phyloP scores from a whole-genome alignment of 2,113 vertebrate genomes.

The Mionectes macconnelli region DNA sequence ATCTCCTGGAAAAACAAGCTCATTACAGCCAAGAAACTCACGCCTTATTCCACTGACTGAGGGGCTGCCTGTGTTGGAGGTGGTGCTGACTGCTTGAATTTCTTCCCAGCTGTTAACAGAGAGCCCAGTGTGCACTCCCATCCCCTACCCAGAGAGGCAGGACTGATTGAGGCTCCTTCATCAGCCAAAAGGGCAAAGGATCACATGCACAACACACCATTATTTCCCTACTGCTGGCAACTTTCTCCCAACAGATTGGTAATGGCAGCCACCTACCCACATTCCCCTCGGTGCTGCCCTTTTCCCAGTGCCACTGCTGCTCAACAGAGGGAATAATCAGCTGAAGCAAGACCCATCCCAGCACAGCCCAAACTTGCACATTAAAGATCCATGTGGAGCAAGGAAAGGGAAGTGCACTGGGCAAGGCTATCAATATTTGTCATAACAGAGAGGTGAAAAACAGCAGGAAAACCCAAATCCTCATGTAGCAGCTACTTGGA shows the following conservation, averaged over 20 bases:
- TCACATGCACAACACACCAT: slow-evolving; percentile 56
- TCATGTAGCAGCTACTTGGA: not conserved
- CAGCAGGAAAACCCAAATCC: not conserved
- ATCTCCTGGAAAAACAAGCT: slow-evolving; percentile 59
- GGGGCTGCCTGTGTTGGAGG: slow-evolving; percentile 50
- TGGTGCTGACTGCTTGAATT: slow-evolving; percentile 47
- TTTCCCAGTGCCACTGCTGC: not conserved
- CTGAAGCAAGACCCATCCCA: not conserved
- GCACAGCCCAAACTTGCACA: not conserved
- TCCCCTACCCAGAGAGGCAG: slow-evolving; percentile 42
- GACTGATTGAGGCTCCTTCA: slow-evolving; percentile 53
- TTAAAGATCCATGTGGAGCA: not conserved
- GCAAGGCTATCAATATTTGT: not conserved
- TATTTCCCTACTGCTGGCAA: slow-evolving; percentile 48
- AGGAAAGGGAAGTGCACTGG: not conserved
- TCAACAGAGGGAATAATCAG: not conserved
- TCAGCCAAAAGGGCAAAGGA: slow-evolving; percentile 60
- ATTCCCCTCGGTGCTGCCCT: not conserved
- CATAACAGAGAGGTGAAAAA: not conserved
- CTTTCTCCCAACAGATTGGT: slow-evolving; percentile 33
- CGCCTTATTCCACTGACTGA: slow-evolving; percentile 36
- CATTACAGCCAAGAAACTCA: slow-evolving; percentile 3
- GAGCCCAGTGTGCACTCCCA: slow-evolving; percentile 45
- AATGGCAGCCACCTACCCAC: not conserved
- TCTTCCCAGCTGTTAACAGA: slow-evolving; percentile 57